phyloP scores from a whole-genome alignment of 1,140 invertebrate genomes.

The Trigoniulus corallinus region DNA sequence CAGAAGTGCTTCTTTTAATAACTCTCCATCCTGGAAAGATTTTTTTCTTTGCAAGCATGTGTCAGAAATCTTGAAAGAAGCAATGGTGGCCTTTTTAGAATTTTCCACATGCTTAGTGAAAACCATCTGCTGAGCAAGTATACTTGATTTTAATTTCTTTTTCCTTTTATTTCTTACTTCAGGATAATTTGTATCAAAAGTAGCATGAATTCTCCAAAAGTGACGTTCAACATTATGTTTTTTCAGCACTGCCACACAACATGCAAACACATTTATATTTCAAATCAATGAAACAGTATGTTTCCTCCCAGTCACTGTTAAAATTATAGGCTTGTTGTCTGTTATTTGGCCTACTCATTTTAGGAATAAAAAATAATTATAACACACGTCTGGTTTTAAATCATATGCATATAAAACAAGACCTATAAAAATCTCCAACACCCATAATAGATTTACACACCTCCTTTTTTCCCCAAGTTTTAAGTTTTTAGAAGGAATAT shows the following conservation, averaged over 20 bases:
- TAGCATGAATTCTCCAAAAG: not conserved
- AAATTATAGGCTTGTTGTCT: not conserved
- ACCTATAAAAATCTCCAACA: too few relatives aligned
- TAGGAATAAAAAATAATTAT: too few relatives aligned
- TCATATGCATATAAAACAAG: too few relatives aligned
- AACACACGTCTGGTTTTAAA: too few relatives aligned
- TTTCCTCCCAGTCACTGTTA: not conserved
- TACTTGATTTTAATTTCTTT: not conserved
- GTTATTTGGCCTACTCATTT: not conserved
- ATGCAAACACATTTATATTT: not conserved
- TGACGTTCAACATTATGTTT: not conserved
- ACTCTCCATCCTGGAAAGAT: slow-evolving; percentile 7
- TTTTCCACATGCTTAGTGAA: not conserved
- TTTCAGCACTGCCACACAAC: not conserved
- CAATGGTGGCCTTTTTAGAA: not conserved
- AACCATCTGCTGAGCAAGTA: not conserved
- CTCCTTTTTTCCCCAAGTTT: too few relatives aligned
- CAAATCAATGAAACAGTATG: not conserved
- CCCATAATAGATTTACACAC: too few relatives aligned
- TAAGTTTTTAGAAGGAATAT: too few relatives aligned
- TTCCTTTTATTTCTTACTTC: not conserved
- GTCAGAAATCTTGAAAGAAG: not conserved
- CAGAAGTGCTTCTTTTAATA: slow-evolving; percentile 8
- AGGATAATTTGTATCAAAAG: not conserved
- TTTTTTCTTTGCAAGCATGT: not conserved